These are phyloP conservation scores for Phodopus roborovskii DNA, from an alignment of 2,113 vertebrate species.

Conservation along the genomic window DNA sequence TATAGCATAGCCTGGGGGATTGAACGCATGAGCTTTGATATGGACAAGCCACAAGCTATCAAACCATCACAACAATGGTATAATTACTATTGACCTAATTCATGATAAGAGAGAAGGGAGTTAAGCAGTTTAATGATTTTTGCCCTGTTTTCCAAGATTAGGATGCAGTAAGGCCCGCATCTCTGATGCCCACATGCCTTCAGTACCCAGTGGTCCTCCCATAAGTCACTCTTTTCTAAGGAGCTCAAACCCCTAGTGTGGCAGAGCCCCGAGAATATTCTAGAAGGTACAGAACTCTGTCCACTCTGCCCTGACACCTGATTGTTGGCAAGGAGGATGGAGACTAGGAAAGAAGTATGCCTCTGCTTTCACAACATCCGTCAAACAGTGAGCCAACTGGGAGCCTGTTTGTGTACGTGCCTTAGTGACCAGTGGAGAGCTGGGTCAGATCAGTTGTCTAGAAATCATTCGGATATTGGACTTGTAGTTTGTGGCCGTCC, in stretches of 20 bases:
- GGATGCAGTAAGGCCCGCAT: neutral
- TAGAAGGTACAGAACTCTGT: neutral
- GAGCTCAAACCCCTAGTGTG: neutral
- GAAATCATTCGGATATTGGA: neutral
- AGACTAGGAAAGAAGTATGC: neutral
- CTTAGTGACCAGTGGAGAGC: neutral
- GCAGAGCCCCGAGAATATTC: neutral
- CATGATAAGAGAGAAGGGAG: neutral
- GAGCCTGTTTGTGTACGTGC: too few species aligned
- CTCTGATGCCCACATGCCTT: too few species aligned
- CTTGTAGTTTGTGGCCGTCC: neutral
- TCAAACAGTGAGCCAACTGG: too few species aligned
- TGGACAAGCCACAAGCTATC: neutral
- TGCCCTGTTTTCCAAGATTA: neutral
- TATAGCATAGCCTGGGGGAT: neutral
- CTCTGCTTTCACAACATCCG: neutral
- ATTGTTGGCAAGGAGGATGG: neutral
- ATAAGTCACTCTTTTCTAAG: fast-evolving
- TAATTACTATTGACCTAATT: neutral
- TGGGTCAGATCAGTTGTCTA: fast-evolving
- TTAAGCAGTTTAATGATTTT: neutral
- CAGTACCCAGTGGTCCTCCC: neutral
- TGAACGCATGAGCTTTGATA: neutral
- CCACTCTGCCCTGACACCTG: neutral
- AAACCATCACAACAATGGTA: fast-evolving